Base-by-base conservation (phyloP, 2,113 vertebrate species). In the Brevimyrus niger region DNA sequence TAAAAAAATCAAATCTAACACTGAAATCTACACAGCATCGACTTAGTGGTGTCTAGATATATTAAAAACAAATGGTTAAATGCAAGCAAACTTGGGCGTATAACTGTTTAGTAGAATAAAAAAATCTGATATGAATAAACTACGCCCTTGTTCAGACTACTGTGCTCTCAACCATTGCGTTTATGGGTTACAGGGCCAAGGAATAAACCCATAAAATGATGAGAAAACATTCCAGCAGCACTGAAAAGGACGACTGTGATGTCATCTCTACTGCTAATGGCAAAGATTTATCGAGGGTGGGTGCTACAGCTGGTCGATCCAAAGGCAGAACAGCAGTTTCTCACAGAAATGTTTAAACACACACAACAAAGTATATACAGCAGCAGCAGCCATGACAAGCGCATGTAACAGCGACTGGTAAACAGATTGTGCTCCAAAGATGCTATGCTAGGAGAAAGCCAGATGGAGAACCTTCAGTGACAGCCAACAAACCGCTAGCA, bases 321-420 rank as follows among this genome's bases (percentile, higher is more conserved):
- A 48, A 91, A 90, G 90, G 90, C 38, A 76, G 90, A 38, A 88
- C 89, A 90, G 90, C 51, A 47, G 82, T 88, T 92, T 89, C 89
- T 88, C 61, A 89, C 87, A 88, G 90, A 38, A 65, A 48, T 84
- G 46, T 53, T 88, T 76, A 51, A 69, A 87, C 61, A 90, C 31
- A 61, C 55, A 21, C 89, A 88, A 51, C 61, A 87, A 91, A 91
- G 90, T 65, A 92, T 90, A 89, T 91, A 92, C 55, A 92, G 93
- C 92, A 92, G 80, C 86, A 89, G 91, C 90, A 11, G 89, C 87
- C 89, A 91, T 93, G 93, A 93, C 91, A 93, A 94, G 93, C 90
- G 42, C 91, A 90, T 85, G 88, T 31, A 92, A 90, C 89, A 92
- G 69, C 86, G 27, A 89, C 58, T 89, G 80, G 87, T 82, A 89